These are phyloP conservation scores for Psix sp. DNA, from an alignment of 1,140 invertebrate species.

Conservation along the genomic window DNA sequence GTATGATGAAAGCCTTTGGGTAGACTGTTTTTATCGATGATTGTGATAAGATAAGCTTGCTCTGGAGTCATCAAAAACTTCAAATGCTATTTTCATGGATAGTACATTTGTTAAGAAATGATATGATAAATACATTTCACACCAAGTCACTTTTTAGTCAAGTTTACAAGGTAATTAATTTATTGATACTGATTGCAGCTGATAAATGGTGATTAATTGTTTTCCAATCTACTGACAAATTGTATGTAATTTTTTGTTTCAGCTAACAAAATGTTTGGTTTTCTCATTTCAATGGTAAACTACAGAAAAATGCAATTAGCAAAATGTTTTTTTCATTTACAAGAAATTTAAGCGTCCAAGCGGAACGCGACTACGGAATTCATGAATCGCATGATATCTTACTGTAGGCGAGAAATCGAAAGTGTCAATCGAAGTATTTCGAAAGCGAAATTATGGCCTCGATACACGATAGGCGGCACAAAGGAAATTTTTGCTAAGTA, in stretches of 20 bases:
- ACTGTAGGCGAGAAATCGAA: slow-evolving; percentile 62
- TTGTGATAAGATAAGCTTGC: slow-evolving; percentile 4
- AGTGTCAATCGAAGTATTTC: slow-evolving; percentile 63
- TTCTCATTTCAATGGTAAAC: too few species aligned
- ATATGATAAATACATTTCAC: too few species aligned
- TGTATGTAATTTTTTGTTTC: background rate
- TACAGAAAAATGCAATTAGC: too few species aligned
- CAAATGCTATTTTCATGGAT: too few species aligned
- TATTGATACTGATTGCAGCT: too few species aligned
- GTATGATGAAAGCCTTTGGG: background rate
- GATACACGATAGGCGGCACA: slow-evolving; percentile 52
- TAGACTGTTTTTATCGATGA: slow-evolving; percentile 34
- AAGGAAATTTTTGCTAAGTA: slow-evolving; percentile 47
- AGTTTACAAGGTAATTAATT: too few species aligned
- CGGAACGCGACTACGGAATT: slow-evolving; percentile 54
- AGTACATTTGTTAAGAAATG: too few species aligned
- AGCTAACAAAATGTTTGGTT: background rate
- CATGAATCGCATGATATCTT: slow-evolving; percentile 58
- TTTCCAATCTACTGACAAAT: too few species aligned
- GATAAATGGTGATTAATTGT: too few species aligned
- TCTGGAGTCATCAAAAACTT: too few species aligned
- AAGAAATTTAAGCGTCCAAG: slow-evolving; percentile 41
- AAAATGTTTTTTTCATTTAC: slow-evolving; percentile 45
- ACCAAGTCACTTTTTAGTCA: too few species aligned
- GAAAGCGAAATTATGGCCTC: slow-evolving; percentile 62